These are phyloP conservation scores for Solenopsis fugax DNA, from an alignment of 1,140 invertebrate species.

Conservation along the genomic window DNA sequence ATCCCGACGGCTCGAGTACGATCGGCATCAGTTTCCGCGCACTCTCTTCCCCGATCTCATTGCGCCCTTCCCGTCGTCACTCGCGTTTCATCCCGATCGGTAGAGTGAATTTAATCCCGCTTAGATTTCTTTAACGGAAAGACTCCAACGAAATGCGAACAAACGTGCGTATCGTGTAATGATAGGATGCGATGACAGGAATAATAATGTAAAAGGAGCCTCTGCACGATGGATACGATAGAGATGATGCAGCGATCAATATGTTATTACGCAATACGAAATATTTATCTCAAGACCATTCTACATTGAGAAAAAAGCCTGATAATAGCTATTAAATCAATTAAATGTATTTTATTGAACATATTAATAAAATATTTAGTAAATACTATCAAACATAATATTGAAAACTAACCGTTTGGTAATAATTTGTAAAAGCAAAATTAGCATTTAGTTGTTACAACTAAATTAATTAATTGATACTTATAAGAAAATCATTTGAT, in stretches of 20 bases:
- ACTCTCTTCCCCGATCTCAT: background rate
- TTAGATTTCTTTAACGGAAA: background rate
- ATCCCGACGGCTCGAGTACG: background rate
- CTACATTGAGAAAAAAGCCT: background rate
- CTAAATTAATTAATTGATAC: too few species aligned
- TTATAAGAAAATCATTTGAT: too few species aligned
- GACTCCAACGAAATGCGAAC: background rate
- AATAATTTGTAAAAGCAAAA: too few species aligned
- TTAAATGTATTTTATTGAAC: too few species aligned
- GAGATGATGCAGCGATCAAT: background rate
- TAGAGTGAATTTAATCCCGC: constrained; percentile 19
- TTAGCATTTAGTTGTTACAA: too few species aligned
- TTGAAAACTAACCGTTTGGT: too few species aligned
- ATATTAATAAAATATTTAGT: too few species aligned
- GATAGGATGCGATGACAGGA: background rate
- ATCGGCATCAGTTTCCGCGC: constrained; percentile 9
- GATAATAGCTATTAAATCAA: too few species aligned
- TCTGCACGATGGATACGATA: background rate
- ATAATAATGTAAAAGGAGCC: background rate
- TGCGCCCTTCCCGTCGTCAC: background rate
- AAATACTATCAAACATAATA: too few species aligned
- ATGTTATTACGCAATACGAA: background rate
- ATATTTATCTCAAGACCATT: background rate
- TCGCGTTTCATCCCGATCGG: background rate
- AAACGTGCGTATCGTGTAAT: constrained; percentile 3